Percentiles rank a stretch among this genome's conserved stretches.
Evolutionary conservation across 2,113 vertebrate species (phyloP).

Genomic region (Merops nubicus): DNA sequence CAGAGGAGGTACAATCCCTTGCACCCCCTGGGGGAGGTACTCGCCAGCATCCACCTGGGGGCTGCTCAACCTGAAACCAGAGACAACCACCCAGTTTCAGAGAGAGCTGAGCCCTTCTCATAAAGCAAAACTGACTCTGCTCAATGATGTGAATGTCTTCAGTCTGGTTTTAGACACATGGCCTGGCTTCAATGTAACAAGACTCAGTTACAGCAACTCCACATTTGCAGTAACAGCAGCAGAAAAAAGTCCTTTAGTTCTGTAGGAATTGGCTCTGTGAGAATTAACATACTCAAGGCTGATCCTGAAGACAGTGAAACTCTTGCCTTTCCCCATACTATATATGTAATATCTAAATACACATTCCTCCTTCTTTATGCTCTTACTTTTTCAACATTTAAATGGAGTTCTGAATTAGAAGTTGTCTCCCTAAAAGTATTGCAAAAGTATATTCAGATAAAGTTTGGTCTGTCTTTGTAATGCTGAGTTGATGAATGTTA

Average conservation of each 20-base stretch:
- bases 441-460: background rate
- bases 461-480: background rate
- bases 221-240: background rate
- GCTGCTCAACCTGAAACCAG: background rate
- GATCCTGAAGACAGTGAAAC: background rate
- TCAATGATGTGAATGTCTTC: background rate
- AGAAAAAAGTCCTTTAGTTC: background rate
- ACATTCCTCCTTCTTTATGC: background rate
- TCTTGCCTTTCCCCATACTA: background rate
- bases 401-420: background rate
- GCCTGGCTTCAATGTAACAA: background rate
- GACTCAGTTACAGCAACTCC: background rate
- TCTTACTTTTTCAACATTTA: background rate
- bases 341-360: background rate
- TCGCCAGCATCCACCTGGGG: no score
- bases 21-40: fast-evolving
- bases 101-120: background rate
- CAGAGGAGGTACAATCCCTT: background rate
- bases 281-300: background rate
- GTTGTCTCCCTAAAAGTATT: background rate
- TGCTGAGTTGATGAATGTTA: background rate
- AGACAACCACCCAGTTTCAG: background rate
- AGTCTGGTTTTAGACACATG: background rate
- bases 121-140: background rate
- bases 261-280: background rate